Evolutionary conservation across 2,888 invertebrate species (phyloP).

Genomic region (Patella caerulea): DNA sequence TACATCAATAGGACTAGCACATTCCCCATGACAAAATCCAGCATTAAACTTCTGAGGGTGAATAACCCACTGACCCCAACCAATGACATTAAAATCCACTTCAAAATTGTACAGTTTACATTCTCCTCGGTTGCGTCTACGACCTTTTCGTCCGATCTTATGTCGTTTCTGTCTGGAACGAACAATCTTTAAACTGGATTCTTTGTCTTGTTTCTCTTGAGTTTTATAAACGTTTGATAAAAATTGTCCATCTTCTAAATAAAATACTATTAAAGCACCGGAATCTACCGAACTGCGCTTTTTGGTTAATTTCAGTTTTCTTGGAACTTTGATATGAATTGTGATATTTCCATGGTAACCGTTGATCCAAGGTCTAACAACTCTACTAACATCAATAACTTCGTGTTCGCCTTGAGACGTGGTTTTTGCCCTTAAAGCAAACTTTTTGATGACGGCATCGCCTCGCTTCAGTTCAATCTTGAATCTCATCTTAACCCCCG

Average conservation of each 20-base stretch:
- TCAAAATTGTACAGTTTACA: constrained; percentile 58
- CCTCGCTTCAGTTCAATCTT: constrained; percentile 33
- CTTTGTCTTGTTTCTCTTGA: constrained; percentile 20
- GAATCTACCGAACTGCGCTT: not conserved
- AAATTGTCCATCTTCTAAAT: constrained; percentile 50
- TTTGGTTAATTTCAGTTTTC: constrained; percentile 19
- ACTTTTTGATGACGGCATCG: constrained; percentile 31
- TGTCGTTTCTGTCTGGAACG: constrained; percentile 14
- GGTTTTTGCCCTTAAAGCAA: constrained; percentile 30
- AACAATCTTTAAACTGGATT: not conserved
- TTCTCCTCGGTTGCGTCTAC: constrained; percentile 40
- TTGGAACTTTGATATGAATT: constrained; percentile 30
- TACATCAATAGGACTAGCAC: constrained; percentile 57
- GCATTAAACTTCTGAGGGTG: constrained; percentile 67
- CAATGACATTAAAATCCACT: constrained; percentile 66
- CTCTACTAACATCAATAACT: constrained; percentile 45
- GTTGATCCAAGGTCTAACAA: constrained; percentile 44
- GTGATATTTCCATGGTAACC: constrained; percentile 48
- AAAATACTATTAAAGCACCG: constrained; percentile 38
- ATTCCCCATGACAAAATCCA: constrained; percentile 61
- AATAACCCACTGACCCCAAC: constrained; percentile 68
- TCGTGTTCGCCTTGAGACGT: constrained; percentile 33
- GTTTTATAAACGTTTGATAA: constrained; percentile 46
- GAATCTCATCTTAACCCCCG: constrained; percentile 29
- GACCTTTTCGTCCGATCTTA: constrained; percentile 37